phyloP scores from a whole-genome alignment of 2,113 vertebrate genomes.

The Leucosticte australis region DNA sequence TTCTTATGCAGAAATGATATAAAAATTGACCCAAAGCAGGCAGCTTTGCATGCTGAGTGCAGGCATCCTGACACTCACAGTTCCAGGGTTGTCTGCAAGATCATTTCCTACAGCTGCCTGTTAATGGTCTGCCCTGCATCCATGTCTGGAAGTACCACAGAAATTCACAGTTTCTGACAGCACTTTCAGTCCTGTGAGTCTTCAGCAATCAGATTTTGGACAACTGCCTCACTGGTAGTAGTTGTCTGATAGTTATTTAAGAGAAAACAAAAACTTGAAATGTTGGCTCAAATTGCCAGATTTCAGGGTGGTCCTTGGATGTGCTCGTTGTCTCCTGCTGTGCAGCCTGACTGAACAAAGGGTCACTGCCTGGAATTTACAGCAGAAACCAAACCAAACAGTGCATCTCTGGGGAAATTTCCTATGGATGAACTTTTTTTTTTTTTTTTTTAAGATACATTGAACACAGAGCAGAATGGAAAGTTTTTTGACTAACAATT shows the following conservation, averaged over 20 bases:
- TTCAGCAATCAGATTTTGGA: background rate
- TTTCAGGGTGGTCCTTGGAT: background rate
- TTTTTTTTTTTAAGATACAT: background rate
- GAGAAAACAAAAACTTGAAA: background rate
- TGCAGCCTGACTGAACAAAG: background rate
- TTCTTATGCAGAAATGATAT: background rate
- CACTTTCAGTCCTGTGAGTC: background rate
- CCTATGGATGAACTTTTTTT: background rate
- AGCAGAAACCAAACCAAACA: background rate
- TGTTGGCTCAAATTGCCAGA: background rate
- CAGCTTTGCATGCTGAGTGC: background rate
- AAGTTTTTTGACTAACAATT: background rate
- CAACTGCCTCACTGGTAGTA: background rate
- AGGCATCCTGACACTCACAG: fast-evolving
- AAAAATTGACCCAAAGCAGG: background rate
- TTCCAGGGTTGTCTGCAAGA: background rate
- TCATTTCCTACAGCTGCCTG: background rate
- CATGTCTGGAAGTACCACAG: background rate
- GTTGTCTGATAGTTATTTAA: background rate
- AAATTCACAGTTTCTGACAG: background rate
- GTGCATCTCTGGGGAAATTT: background rate
- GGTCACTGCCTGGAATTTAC: background rate
- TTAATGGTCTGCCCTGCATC: background rate
- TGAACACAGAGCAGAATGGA: background rate
- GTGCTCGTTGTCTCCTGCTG: background rate